phyloP scores from a whole-genome alignment of 1,140 invertebrate genomes.

The Drosophila jambulina region DNA sequence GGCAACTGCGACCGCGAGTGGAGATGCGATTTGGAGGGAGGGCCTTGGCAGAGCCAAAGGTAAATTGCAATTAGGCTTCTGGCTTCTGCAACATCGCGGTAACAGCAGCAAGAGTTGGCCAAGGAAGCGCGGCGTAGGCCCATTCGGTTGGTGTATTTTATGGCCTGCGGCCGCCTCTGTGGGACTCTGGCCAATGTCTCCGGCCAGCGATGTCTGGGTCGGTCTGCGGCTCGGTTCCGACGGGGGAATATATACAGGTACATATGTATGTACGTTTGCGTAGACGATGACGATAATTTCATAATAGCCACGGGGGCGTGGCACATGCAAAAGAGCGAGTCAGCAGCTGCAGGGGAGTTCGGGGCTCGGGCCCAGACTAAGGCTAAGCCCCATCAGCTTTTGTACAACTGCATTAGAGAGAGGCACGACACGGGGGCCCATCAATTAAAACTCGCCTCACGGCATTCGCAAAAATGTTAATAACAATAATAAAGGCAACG shows the following conservation, averaged over 20 bases:
- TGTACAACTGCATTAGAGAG: conserved; percentile 59
- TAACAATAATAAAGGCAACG: conserved; percentile 79
- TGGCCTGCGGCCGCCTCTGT: conserved; percentile 59
- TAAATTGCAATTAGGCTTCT: conserved; percentile 84
- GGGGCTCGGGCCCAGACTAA: conserved; percentile 21
- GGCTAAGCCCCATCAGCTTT: conserved; percentile 46
- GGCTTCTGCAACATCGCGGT: conserved; percentile 59
- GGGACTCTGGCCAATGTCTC: conserved; percentile 63
- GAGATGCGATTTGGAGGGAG: conserved; percentile 26
- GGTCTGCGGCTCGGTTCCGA: background rate
- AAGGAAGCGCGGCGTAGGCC: conserved; percentile 40
- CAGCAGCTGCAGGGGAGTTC: conserved; percentile 16
- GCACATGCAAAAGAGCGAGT: conserved; percentile 79
- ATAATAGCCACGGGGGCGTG: conserved; percentile 76
- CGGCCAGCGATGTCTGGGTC: conserved; percentile 38
- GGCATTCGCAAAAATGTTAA: conserved; percentile 80
- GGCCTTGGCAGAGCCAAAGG: conserved; percentile 57
- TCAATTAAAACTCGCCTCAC: conserved; percentile 76
- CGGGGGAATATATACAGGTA: background rate
- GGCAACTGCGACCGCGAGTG: background rate
- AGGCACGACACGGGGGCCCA: conserved; percentile 54
- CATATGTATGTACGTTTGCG: conserved; percentile 1
- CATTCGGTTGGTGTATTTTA: conserved; percentile 78
- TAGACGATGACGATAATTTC: conserved; percentile 75
- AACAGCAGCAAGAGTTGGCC: conserved; percentile 20